These are phyloP conservation scores for Oegoconia quadripuncta DNA, from an alignment of 2,888 invertebrate species.

Conservation along the genomic window DNA sequence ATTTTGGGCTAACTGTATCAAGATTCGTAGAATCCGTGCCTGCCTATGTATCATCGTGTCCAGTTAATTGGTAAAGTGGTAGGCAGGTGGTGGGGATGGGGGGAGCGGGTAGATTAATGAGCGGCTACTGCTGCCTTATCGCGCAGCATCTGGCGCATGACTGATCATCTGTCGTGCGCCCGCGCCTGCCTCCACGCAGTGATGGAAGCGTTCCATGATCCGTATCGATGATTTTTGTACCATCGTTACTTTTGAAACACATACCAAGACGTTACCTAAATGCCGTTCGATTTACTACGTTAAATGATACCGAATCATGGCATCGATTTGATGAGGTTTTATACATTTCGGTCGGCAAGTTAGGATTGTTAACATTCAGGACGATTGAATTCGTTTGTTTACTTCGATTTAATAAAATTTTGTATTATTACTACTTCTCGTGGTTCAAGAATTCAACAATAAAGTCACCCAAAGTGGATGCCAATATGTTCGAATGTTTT, in stretches of 20 bases:
- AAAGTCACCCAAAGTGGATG: background rate
- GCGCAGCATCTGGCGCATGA: slow-evolving; percentile 75
- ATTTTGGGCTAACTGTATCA: slow-evolving; percentile 41
- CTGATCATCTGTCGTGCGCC: slow-evolving; percentile 78
- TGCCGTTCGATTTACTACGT: no score
- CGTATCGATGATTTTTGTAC: slow-evolving; percentile 20
- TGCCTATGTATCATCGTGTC: slow-evolving; percentile 54
- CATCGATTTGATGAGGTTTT: no score
- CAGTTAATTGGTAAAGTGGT: slow-evolving; percentile 71
- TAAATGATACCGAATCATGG: no score
- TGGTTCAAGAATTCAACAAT: no score
- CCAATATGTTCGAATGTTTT: background rate
- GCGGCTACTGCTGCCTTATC: slow-evolving; percentile 76
- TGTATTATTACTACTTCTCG: no score
- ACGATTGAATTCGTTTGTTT: no score
- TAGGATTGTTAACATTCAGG: no score
- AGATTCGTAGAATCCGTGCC: slow-evolving; percentile 56
- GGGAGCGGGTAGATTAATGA: slow-evolving; percentile 75
- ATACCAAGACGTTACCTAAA: no score
- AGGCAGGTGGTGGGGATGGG: slow-evolving; percentile 33
- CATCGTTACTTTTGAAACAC: background rate
- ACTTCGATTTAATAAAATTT: no score
- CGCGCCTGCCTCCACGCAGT: slow-evolving; percentile 59
- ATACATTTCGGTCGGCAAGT: no score
- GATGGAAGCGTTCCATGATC: slow-evolving; percentile 26